A percentile compares a stretch with the other conserved stretches of the same genome.
Evolutionary conservation across 2,113 vertebrate species (phyloP).

Genomic region (Malurus alboscapulatus): DNA sequence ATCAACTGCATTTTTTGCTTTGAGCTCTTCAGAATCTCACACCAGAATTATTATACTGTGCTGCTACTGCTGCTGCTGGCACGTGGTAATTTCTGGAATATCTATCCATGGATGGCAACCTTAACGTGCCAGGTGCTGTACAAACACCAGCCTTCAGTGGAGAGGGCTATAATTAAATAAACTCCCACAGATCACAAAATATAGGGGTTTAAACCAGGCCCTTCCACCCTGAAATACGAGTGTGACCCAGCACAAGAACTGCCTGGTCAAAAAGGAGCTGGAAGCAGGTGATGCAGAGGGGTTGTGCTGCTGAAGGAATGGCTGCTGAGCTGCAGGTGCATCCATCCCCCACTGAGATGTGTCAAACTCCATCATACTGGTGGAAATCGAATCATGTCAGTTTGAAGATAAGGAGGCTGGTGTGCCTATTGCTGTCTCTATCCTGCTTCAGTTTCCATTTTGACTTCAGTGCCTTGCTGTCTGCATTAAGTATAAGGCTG

Average conservation of each 20-base stretch:
- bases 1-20: neutral
- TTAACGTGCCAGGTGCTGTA: neutral
- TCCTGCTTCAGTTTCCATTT: neutral
- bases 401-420: neutral
- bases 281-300: neutral
- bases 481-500: neutral
- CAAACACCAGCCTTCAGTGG: neutral
- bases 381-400: neutral
- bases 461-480: neutral
- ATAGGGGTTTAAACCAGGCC: neutral
- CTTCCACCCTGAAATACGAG: neutral
- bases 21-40: neutral
- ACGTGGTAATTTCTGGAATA: neutral
- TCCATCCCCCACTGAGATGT: neutral
- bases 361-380: neutral
- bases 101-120: neutral
- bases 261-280: neutral
- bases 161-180: neutral
- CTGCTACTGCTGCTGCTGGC: neutral
- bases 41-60: neutral
- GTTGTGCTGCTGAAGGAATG: neutral
- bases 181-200: neutral
- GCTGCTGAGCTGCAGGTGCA: neutral
- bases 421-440: neutral
- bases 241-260: neutral